Base-by-base conservation (phyloP, 2,888 invertebrate species). In the Parapristionchus giblindavisi region DNA sequence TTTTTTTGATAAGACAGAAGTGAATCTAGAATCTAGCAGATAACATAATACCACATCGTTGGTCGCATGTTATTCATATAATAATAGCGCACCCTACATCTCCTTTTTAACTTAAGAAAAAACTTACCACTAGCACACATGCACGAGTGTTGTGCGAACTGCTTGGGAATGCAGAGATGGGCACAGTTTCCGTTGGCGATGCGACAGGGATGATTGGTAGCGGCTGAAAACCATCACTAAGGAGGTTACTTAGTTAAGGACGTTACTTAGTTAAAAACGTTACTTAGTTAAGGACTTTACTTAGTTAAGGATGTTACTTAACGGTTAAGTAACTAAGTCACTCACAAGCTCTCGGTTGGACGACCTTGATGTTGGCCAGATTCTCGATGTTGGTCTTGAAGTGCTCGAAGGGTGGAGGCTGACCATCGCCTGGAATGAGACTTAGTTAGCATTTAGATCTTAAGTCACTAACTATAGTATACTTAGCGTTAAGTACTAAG, bases 121-220 rank as follows among this genome's bases (percentile, higher is more conserved):
- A 24, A 56, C 70, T 36, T 29, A 0, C 97, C 98, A 61, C 95
- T 92, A 40, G 95, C 93, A 87, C 99, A 99, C 3, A 93, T 92
- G 88, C 99, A 99, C 0, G 92, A 92, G 54, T 93, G 90, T 0
- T 93, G 92, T 0, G 92, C 92, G 0, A 92, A 92, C n/a, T 92
- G 92, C 8, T 92, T 91, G 0, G 97, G 96, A 29, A 99, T 91
- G 88, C 99, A 99, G 43, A 99, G 91, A 83, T 99, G 98, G 78
- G 93, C 93, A 89, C 99, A 99, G 1, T 93, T 94, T 0, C 97
- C 98, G 85, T 97, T 96, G 82, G 92, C 92, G 40, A 90, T 91
- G 58, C 93, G 90, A 88, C 96, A 96, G 0, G 95, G 94, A 89
- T 96, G 96, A 27, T 68, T 76, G 38, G 72, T 63, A 1, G 81